Base-by-base conservation (phyloP, 2,888 invertebrate genomes). In the Therioaphis trifolii region DNA sequence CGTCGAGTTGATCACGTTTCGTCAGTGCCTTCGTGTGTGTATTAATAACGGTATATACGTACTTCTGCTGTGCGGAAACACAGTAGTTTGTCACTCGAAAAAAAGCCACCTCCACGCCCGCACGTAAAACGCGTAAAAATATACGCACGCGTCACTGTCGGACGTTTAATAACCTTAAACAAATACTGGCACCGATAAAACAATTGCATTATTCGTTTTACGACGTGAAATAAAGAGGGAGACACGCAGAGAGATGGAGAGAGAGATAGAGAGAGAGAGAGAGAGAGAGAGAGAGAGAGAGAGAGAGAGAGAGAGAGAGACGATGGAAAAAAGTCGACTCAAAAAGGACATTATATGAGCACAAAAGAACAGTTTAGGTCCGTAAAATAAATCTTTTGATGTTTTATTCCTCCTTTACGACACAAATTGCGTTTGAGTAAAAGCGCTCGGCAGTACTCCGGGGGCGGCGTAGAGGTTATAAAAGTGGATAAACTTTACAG, bases 361-460 rank as follows among this genome's bases (percentile, higher is more conserved):
- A 77, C 63, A 63, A 63, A 77, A 63, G 76, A 35, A 66, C 77
- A 66, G 66, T 77, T 77, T 77, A 66, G 63, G n/a, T 55, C 29
- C 66, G 21, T 66, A 49, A 66, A 77, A 77, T 77, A 77, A 77
- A 77, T 77, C 77, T 66, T 77, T 66, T 77, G 49, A 66, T 66
- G 63, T 77, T 77, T 29, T 77, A 77, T 77, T 46, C 63, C 9
- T 77, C 35, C 29, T 63, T 66, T 66, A 66, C 35, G 46, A 49
- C 63, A 35, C 63, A 21, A 77, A 63, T 66, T 35, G 63, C 49
- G 66, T 66, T 66, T 5, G 77, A 66, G 66, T 35, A 66, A 77
- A 77, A 49, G 11, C 46, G 43, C 43, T 43, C 43, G 43, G 24
- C 66, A 27, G 18, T 66, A 35, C 21, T 46, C 14, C 4, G 21